Percentiles rank a stretch among this genome's conserved stretches.
Conservation (phyloP, 2,113 vertebrate genomes). For the Nestor notabilis region DNA sequence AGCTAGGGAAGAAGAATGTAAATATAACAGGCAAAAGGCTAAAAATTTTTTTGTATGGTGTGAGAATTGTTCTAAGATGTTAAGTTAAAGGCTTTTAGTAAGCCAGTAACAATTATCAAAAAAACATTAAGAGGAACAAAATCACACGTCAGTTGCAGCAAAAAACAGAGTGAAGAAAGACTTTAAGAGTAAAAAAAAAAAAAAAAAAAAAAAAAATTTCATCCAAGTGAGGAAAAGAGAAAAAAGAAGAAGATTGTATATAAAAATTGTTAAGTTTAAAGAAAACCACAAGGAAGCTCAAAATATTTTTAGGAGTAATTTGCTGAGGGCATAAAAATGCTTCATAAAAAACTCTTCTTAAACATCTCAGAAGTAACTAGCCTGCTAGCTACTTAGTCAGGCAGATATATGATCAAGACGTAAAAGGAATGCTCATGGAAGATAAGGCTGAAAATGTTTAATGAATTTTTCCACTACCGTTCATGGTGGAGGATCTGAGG, state of each 20-base stretch:
- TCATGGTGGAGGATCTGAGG: constrained; percentile 34
- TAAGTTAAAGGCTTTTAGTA: not conserved
- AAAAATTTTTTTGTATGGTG: not conserved
- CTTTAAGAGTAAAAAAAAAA: not conserved
- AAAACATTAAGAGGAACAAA: not conserved
- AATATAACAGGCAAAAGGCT: not conserved
- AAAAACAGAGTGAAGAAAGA: not conserved
- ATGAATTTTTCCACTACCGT: constrained; percentile 30
- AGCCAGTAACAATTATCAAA: not conserved
- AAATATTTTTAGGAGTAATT: constrained; percentile 33
- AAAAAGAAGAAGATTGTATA: not conserved
- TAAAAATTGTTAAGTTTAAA: not conserved
- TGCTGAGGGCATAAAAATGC: constrained; percentile 18
- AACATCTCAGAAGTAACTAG: not conserved
- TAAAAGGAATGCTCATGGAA: constrained; percentile 35
- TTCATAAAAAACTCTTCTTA: not conserved
- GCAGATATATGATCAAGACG: constrained; percentile 54
- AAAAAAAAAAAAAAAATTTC: not conserved
- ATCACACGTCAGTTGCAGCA: not conserved
- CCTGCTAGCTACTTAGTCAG: constrained; percentile 43
- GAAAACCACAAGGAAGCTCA: not conserved
- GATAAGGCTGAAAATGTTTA: constrained; percentile 38
- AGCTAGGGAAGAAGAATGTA: not conserved
- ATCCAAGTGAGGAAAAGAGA: not conserved
- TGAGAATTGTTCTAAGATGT: not conserved